phyloP scores from a whole-genome alignment of 2,888 invertebrate genomes.

The Eupithecia abbreviata region DNA sequence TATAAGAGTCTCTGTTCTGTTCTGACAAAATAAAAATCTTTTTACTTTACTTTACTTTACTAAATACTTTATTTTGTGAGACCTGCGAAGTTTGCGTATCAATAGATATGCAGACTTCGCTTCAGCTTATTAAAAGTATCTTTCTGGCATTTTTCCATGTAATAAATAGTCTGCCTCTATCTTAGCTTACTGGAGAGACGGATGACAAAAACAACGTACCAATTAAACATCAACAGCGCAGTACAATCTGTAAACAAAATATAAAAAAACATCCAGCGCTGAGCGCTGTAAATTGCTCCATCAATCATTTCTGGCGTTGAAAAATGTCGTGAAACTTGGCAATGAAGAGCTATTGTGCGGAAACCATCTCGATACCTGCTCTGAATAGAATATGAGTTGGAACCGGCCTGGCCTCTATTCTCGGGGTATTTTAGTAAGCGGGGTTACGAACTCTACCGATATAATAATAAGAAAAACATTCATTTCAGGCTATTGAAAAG shows the following conservation, averaged over 20 bases:
- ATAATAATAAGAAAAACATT: background rate
- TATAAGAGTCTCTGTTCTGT: too few species aligned
- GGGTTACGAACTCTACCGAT: background rate
- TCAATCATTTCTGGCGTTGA: conserved; percentile 47
- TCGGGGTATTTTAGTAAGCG: background rate
- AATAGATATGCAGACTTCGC: too few species aligned
- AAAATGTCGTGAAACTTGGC: conserved; percentile 47
- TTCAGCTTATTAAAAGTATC: too few species aligned
- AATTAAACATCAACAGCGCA: background rate
- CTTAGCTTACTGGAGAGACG: background rate
- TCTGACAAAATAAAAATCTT: too few species aligned
- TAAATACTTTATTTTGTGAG: too few species aligned
- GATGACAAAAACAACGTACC: background rate
- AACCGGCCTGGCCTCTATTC: conserved; percentile 19
- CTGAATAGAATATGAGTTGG: conserved; percentile 43
- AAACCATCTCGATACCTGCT: conserved; percentile 45
- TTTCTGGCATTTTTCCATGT: background rate
- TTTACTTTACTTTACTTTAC: too few species aligned
- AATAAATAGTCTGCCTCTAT: background rate
- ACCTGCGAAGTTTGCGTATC: too few species aligned
- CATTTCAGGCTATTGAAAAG: too few species aligned
- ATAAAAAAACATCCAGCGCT: conserved; percentile 30
- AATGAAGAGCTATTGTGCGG: conserved; percentile 46
- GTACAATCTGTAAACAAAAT: conserved; percentile 26
- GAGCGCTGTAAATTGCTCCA: conserved; percentile 41